Evolutionary conservation across 2,888 invertebrate species (phyloP), one percentile per base, ranked within the genome.

Genomic region (Apamea epomidion): DNA sequence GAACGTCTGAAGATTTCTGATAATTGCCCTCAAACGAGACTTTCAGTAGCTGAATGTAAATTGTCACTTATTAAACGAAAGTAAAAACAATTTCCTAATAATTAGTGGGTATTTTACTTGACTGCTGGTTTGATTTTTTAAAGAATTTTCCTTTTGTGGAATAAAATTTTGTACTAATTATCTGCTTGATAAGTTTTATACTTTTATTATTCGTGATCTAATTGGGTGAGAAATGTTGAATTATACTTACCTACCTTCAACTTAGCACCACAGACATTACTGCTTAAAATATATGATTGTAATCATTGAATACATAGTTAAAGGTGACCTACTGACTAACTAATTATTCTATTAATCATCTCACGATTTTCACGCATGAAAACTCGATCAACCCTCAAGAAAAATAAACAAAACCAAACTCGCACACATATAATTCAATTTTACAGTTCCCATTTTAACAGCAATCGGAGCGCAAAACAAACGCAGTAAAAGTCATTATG

Each of bases 401-500:
- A 80, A 68, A 77, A 71, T 65, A 51, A 65, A 74, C 64, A 79
- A 74, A 64, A 64, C 29, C 37, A 54, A 64, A 82, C 29, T 62
- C n/a, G 65, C 14, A 70, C 37, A 65, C 75, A 64, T 70, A 82
- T 88, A 74, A 85, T 85, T 88, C 67, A 83, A 89, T 89, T 89
- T 85, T 64, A 88, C 75, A 78, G 74, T 73, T 78, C 25, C 65
- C 80, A 86, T 84, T 84, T 81, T 60, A 81, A 73, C 72, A 72
- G 78, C 75, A 86, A 86, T 81, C 76, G 72, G 73, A 78, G 74
- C 78, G 65, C 82, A 84, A 86, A 81, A 86, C 77, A 75, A 84
- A 83, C 84, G 71, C 84, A 78, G 74, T 78, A 74, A 84, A 86
- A 85, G 76, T 81, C 84, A 83, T 88, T 85, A 85, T 73, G 83